phyloP scores from a whole-genome alignment of 2,888 invertebrate genomes.

The Hirudinaria manillensis region DNA sequence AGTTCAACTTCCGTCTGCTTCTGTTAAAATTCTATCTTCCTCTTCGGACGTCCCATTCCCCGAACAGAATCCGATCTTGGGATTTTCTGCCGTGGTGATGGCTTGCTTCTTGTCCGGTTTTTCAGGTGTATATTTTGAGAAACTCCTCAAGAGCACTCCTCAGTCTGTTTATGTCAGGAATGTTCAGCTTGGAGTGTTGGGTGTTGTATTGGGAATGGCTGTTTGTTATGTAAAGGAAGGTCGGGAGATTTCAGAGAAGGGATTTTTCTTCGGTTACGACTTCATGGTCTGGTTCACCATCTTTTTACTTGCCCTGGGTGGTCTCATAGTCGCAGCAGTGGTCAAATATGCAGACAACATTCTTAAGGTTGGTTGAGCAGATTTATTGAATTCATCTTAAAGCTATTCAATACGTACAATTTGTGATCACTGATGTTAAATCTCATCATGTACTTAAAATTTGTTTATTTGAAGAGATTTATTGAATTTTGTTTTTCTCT shows the following conservation, averaged over 20 bases:
- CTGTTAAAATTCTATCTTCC: constrained; percentile 25
- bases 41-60: neutral
- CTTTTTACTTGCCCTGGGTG: constrained; percentile 80
- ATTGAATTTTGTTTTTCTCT: neutral
- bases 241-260: constrained; percentile 56
- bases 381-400: neutral
- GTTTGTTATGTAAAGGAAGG: constrained; percentile 64
- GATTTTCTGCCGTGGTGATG: constrained; percentile 47
- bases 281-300: constrained; percentile 70
- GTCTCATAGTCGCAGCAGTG: constrained; percentile 91
- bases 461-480: too few relatives aligned
- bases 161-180: constrained; percentile 89
- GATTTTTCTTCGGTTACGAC: constrained; percentile 66
- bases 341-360: constrained; percentile 99
- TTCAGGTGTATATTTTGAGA: constrained; percentile 96
- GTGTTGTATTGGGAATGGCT: constrained; percentile 79
- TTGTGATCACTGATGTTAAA: too few relatives aligned
- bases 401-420: too few relatives aligned
- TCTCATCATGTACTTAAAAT: too few relatives aligned
- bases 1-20: constrained; percentile 54
- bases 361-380: constrained; percentile 59
- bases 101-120: constrained; percentile 85
- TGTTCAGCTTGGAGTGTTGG: constrained; percentile 85
- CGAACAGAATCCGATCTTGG: constrained; percentile 45
- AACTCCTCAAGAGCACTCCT: constrained; percentile 73